Percentiles rank a stretch among this genome's conserved stretches.
phyloP scores from a whole-genome alignment of 2,888 invertebrate genomes.

The Hetaerina titia region DNA sequence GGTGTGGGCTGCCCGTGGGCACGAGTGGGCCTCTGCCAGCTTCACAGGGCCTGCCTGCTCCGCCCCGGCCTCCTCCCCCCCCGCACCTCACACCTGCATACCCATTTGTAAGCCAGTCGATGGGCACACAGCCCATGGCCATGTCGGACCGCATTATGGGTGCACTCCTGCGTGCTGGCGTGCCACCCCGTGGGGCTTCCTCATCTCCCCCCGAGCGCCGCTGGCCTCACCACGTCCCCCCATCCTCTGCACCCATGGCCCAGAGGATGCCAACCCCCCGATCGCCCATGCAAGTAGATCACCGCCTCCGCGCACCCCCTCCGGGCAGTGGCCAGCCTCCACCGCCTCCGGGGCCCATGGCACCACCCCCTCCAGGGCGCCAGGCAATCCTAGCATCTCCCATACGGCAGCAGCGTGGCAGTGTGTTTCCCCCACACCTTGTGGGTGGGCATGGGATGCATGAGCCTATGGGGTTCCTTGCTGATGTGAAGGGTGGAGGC shows the following conservation, averaged over 20 bases:
- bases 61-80: slow-evolving; percentile 68
- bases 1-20: slow-evolving; percentile 54
- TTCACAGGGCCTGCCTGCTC: slow-evolving; percentile 68
- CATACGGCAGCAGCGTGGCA: slow-evolving; percentile 70
- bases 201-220: neutral
- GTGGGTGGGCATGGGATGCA: slow-evolving; percentile 69
- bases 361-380: slow-evolving; percentile 72
- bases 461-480: slow-evolving; percentile 70
- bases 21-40: slow-evolving; percentile 69
- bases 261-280: slow-evolving; percentile 72
- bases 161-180: neutral
- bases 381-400: slow-evolving; percentile 72
- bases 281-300: slow-evolving; percentile 71
- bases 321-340: slow-evolving; percentile 61
- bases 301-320: slow-evolving; percentile 69
- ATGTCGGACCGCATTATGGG: slow-evolving; percentile 31
- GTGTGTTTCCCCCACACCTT: slow-evolving; percentile 72
- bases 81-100: slow-evolving; percentile 55
- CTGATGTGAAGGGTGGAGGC: slow-evolving; percentile 70
- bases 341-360: slow-evolving; percentile 70
- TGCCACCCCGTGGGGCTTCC: neutral
- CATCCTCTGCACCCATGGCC: slow-evolving; percentile 71
- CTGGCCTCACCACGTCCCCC: slow-evolving; percentile 68
- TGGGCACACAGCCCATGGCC: neutral
- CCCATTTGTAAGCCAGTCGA: slow-evolving; percentile 68